Conservation (phyloP, 2,797 vertebrate species). For the Ciconia nigra region DNA sequence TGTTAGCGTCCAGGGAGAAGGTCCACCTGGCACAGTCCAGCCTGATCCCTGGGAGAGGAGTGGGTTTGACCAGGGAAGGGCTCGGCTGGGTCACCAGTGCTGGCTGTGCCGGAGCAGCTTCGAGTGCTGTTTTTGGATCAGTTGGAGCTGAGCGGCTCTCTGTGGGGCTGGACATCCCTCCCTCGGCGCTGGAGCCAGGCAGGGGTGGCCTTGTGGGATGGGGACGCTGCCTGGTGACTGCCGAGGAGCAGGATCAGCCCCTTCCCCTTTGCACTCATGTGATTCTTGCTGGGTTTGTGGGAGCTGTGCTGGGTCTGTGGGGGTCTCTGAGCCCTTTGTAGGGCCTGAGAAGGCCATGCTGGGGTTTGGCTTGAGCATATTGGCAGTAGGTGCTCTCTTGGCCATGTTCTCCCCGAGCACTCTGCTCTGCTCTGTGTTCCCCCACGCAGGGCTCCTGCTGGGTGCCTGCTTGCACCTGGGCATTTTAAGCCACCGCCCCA, state of each 20-base stretch:
- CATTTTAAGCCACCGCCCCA: neutral
- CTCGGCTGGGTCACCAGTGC: neutral
- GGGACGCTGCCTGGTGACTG: neutral
- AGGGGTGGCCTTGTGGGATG: rapidly evolving
- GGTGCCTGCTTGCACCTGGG: neutral
- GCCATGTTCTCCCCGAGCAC: rapidly evolving
- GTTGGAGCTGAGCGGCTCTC: neutral
- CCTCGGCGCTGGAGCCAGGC: neutral
- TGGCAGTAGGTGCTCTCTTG: neutral
- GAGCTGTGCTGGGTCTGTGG: neutral
- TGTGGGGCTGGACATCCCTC: neutral
- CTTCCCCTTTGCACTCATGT: neutral
- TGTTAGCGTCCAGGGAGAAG: neutral
- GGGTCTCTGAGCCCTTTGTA: neutral
- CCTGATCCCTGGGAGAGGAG: neutral
- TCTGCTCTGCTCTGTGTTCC: neutral
- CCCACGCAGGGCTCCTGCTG: neutral
- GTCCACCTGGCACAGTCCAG: neutral
- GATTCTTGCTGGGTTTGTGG: neutral
- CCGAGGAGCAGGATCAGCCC: neutral
- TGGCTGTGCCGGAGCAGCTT: neutral
- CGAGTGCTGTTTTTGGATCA: rapidly evolving
- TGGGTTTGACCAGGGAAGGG: neutral
- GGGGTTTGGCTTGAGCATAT: neutral
- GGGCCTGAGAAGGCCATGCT: rapidly evolving